Evolutionary conservation across 2,888 invertebrate genomes (phyloP), one percentile per base, ranked within the genome.

Genomic region (Xestia c-nigrum): DNA sequence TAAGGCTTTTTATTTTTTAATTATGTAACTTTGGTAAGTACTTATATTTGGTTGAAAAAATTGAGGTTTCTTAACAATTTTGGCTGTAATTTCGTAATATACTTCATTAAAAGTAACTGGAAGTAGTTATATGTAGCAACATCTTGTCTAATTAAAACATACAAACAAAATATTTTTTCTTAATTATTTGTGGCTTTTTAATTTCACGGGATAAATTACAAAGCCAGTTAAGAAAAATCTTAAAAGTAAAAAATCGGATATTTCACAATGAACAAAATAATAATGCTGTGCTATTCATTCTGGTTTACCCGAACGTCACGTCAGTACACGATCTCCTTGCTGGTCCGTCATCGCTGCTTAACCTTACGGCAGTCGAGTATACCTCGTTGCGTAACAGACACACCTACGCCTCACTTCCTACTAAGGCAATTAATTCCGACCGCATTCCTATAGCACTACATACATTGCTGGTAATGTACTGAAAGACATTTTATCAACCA

Each of bases 371-470:
- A 88, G 78, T 76, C 66, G 64, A 64, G 85, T 81, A 80, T 83
- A 81, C 21, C 40, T 71, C 43, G 59, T 86, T 81, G 73, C 85
- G 78, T 78, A 86, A 89, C 66, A 46, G 67, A 69, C 77, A 88
- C 88, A 81, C 90, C 86, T 87, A 57, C 73, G 59, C 65, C 64
- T 70, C 47, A 88, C 85, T 90, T 90, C 91, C 90, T 90, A 85
- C 82, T 69, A 72, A 55, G 80, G 76, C 80, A 85, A 84, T 84
- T 61, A 74, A 83, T 75, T 57, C 63, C 74, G 80, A 76, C 64
- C 21, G n/a, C 81, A 87, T 89, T 83, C 80, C n/a, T 72, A 52
- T 38, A 50, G 73, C 12, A 31, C 38, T 19, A 24, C 1, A 52
- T 73, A 73, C 74, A 78, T 80, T 72, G 65, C 66, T 63, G 24